These are phyloP conservation scores for Hirudinaria manillensis DNA, from an alignment of 2,888 invertebrate species.

Conservation along the genomic window DNA sequence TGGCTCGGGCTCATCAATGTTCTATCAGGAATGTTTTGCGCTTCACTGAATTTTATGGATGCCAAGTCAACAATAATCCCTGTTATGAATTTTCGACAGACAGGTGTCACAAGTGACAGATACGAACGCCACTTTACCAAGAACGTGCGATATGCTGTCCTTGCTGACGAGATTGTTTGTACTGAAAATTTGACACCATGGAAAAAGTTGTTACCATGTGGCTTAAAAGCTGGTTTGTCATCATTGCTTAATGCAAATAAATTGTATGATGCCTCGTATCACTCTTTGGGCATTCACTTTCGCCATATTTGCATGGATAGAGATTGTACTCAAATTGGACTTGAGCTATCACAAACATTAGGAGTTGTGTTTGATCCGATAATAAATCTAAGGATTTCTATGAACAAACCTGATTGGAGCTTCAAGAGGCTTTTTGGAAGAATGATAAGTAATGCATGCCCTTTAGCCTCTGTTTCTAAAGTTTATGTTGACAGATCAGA, in stretches of 20 bases:
- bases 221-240: slow-evolving; percentile 71
- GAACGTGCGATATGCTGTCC: slow-evolving; percentile 66
- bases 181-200: slow-evolving; percentile 98
- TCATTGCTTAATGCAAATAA: slow-evolving; percentile 80
- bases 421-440: slow-evolving; percentile 79
- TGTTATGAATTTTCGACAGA: slow-evolving; percentile 73
- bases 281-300: slow-evolving; percentile 79
- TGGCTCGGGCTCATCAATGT: slow-evolving; percentile 86
- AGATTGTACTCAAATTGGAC: slow-evolving; percentile 61
- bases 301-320: slow-evolving; percentile 65
- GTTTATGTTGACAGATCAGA: slow-evolving; percentile 74
- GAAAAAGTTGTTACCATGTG: slow-evolving; percentile 92
- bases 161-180: slow-evolving; percentile 92
- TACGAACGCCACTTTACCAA: slow-evolving; percentile 50
- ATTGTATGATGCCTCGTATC: slow-evolving; percentile 85
- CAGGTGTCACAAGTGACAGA: slow-evolving; percentile 62
- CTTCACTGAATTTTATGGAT: slow-evolving; percentile 85
- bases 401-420: slow-evolving; percentile 67
- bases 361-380: slow-evolving; percentile 68
- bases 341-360: slow-evolving; percentile 78
- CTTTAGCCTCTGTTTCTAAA: slow-evolving; percentile 70
- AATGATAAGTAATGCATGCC: slow-evolving; percentile 74
- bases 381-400: slow-evolving; percentile 13
- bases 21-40: slow-evolving; percentile 88
- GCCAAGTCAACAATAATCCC: slow-evolving; percentile 75